phyloP scores from a whole-genome alignment of 2,797 vertebrate genomes.

The Pantherophis vulpinus region DNA sequence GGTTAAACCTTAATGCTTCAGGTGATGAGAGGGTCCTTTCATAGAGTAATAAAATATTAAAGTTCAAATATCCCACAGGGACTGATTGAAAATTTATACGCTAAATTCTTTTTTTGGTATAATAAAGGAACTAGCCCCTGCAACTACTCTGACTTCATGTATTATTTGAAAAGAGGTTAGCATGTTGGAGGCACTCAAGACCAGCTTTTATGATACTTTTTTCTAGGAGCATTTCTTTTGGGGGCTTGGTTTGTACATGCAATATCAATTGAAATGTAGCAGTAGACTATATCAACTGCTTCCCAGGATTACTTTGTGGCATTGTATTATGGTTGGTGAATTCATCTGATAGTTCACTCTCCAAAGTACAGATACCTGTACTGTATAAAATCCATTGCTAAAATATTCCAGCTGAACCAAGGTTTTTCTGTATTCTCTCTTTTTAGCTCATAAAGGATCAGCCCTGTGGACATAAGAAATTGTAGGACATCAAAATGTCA shows the following conservation, averaged over 20 bases:
- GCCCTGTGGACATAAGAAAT: background rate
- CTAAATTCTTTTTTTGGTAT: constrained; percentile 30
- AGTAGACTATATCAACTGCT: background rate
- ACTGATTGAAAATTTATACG: constrained; percentile 48
- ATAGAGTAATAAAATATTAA: constrained; percentile 44
- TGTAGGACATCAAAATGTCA: background rate
- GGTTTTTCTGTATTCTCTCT: background rate
- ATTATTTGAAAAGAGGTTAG: constrained; percentile 25
- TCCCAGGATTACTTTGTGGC: background rate
- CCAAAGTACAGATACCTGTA: background rate
- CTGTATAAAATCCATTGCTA: background rate
- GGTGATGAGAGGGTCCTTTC: constrained; percentile 49
- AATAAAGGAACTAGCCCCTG: constrained; percentile 30
- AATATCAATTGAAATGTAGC: background rate
- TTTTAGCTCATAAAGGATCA: background rate
- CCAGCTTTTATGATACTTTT: background rate
- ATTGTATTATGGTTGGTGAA: background rate
- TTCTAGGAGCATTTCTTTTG: background rate
- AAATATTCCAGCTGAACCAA: background rate
- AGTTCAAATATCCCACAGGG: constrained; percentile 38
- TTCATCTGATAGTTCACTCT: background rate
- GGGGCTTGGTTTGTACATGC: background rate
- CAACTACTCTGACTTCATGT: constrained; percentile 18
- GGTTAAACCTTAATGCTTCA: constrained; percentile 30
- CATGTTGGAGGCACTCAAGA: background rate